Conservation (phyloP, 2,888 invertebrate genomes). For the Pseudococcus jackbeardsleyi region DNA sequence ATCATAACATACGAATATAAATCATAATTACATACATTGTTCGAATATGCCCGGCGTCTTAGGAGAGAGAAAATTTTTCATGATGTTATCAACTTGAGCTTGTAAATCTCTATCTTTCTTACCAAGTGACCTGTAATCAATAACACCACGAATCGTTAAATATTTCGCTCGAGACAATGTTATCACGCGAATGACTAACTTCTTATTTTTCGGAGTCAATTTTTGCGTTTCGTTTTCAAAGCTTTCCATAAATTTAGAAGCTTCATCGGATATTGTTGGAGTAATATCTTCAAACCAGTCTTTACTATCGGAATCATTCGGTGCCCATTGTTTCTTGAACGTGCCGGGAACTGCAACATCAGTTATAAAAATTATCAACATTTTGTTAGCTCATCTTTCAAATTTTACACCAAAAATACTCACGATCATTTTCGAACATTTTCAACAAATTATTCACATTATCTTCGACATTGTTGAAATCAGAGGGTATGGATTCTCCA, state of each 20-base stretch:
- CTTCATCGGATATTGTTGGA: not conserved
- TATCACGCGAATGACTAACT: not conserved
- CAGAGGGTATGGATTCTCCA: not conserved
- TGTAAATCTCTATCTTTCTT: slow-evolving; percentile 3
- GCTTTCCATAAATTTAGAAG: slow-evolving; percentile 22
- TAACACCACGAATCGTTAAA: not conserved
- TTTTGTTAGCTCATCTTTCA: not conserved
- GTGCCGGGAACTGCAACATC: not conserved
- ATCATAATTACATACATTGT: slow-evolving; percentile 61
- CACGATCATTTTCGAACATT: slow-evolving; percentile 25
- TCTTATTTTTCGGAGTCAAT: slow-evolving; percentile 24
- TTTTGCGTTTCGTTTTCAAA: slow-evolving; percentile 18
- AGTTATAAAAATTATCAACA: not conserved
- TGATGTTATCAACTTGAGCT: slow-evolving; percentile 21
- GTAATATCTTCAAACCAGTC: not conserved
- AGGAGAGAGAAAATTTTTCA: slow-evolving; percentile 33
- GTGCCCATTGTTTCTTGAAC: not conserved
- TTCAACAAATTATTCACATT: slow-evolving; percentile 9
- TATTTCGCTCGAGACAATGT: not conserved
- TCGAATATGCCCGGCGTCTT: slow-evolving; percentile 48
- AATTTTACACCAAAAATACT: not conserved
- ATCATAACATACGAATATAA: not conserved
- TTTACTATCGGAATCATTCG: not conserved
- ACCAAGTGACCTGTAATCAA: not conserved
- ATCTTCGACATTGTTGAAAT: slow-evolving; percentile 17